Percentiles rank a stretch among this genome's conserved stretches.
Evolutionary conservation across 2,113 vertebrate species (phyloP).

Genomic region (Pygathrix nemaeus): DNA sequence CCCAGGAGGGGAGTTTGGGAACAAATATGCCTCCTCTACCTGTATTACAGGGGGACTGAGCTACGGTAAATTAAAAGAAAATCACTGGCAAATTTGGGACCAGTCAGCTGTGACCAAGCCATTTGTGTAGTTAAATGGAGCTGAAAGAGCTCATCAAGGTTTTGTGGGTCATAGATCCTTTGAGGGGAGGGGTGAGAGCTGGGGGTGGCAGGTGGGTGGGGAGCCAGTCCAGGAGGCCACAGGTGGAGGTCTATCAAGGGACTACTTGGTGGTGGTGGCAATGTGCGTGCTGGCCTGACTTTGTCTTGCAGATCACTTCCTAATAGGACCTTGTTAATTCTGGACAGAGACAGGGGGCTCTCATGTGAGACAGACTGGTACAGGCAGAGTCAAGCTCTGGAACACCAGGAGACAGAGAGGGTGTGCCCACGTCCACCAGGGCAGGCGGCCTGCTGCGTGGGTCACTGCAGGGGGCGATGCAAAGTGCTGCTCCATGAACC

Average conservation of each 20-base stretch:
- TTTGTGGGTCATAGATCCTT: constrained; percentile 44
- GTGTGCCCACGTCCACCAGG: not conserved
- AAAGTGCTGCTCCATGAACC: accelerated
- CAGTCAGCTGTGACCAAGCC: constrained; percentile 59
- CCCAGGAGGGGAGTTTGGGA: constrained; percentile 58
- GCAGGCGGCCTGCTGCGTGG: not conserved
- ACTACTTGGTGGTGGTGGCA: not conserved
- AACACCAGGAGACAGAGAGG: not conserved
- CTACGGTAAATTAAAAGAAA: constrained; percentile 60
- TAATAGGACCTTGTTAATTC: not conserved
- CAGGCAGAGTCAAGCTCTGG: not conserved
- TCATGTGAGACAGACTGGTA: not conserved
- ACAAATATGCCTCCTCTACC: constrained; percentile 68
- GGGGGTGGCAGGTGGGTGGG: not conserved
- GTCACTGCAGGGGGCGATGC: no score
- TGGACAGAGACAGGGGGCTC: not conserved
- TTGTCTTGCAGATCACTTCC: not conserved
- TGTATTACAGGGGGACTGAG: constrained; percentile 61
- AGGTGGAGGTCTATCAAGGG: not conserved
- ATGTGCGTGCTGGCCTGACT: not conserved
- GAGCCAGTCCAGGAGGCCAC: not conserved
- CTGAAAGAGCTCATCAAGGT: constrained; percentile 65
- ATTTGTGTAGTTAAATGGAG: constrained; percentile 66
- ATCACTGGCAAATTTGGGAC: constrained; percentile 52
- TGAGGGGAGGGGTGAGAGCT: not conserved